These are phyloP conservation scores for Nomada goodeniana DNA, from an alignment of 2,888 invertebrate genomes.

Conservation along the genomic window DNA sequence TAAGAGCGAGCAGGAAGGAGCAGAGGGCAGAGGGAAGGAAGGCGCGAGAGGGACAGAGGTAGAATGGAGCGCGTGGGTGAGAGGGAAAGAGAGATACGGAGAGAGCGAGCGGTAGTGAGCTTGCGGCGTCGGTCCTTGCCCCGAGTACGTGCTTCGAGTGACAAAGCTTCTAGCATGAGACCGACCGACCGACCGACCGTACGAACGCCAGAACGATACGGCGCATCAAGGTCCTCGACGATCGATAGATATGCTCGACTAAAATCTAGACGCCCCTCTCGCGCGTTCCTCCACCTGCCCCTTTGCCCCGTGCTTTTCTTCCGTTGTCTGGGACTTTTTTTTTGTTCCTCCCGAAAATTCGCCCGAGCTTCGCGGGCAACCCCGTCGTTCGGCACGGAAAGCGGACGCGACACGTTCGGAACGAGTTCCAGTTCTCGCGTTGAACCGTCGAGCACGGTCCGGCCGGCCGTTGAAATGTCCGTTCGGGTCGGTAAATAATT, in stretches of 20 bases:
- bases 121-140: conserved; percentile 84
- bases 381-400: background rate
- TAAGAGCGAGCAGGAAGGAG: conserved; percentile 63
- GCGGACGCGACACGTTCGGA: background rate
- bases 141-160: conserved; percentile 84
- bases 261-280: conserved; percentile 64
- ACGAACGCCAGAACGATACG: conserved; percentile 76
- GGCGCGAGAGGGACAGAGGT: conserved; percentile 66
- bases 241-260: conserved; percentile 80
- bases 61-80: conserved; percentile 74
- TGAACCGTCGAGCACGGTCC: background rate
- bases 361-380: background rate
- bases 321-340: no score
- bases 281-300: background rate
- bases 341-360: no score
- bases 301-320: background rate
- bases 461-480: background rate
- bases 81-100: conserved; percentile 59
- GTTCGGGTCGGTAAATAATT: background rate
- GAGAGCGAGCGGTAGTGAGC: conserved; percentile 77
- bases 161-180: conserved; percentile 82
- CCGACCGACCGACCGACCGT: conserved; percentile 77
- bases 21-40: conserved; percentile 60
- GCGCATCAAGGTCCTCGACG: conserved; percentile 83
- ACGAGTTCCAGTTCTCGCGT: background rate